Conservation (phyloP, 2,113 vertebrate species). For the Trogon melanurus region DNA sequence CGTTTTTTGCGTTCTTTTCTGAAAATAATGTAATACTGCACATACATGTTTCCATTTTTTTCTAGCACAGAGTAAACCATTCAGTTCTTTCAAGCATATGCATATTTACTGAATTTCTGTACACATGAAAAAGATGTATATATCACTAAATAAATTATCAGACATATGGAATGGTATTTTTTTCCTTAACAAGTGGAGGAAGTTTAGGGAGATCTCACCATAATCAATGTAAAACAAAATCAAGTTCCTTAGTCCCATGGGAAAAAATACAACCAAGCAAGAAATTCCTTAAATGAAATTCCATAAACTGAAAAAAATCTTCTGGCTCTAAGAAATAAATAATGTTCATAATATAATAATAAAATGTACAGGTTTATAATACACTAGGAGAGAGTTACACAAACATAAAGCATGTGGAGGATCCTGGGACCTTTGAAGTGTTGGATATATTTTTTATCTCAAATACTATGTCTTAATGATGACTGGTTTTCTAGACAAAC, state of each 20-base stretch:
- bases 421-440: not conserved
- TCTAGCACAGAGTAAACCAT: not conserved
- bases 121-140: not conserved
- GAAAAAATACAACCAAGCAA: not conserved
- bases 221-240: not conserved
- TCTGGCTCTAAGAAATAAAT: not conserved
- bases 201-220: not conserved
- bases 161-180: not conserved
- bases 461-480: not conserved
- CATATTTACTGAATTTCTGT: not conserved
- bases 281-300: not conserved
- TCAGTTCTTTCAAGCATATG: not conserved
- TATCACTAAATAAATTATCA: not conserved
- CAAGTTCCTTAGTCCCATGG: not conserved
- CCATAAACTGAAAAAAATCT: not conserved
- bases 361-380: not conserved
- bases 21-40: not conserved
- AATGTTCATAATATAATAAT: not conserved
- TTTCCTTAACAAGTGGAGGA: not conserved
- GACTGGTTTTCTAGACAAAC: not conserved
- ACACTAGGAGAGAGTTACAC: not conserved
- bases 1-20: not conserved
- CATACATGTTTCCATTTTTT: accelerated
- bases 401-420: not conserved
- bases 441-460: not conserved